Base-by-base conservation (phyloP, 2,797 vertebrate species). In the Chrysocyon brachyurus region DNA sequence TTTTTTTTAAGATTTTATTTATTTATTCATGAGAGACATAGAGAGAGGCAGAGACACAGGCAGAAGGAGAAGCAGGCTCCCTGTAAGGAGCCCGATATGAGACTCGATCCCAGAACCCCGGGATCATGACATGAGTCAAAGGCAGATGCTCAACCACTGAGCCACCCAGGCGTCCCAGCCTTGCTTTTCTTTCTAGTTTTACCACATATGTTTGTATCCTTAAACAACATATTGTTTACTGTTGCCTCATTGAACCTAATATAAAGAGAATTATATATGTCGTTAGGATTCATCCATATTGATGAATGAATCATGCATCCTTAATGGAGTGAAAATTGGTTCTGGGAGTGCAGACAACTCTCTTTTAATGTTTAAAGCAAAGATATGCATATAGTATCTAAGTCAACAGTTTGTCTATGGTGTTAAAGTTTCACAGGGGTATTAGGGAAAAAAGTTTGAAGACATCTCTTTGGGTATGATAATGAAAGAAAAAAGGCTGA, bases 111-210 rank as follows among this genome's bases (percentile, higher is more conserved):
- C 40, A 7, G 40, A 46, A 46, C 40, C 7, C 40, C 7, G 40
- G 40, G 40, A 46, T 46, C 40, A 46, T 46, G 40, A 46, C 40
- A 46, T 46, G 40, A 46, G 40, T 46, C 7, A 1, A 46, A 46
- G 40, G 40, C 40, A 46, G 40, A 46, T 1, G 7, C 40, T 46
- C 40, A 46, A 46, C 6, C 40, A 46, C 7, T 46, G 40, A 46
- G 40, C 40, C 40, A 46, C 40, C 40, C 40, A 46, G 40, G 40
- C 40, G 1, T 46, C 40, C 40, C 40, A 46, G 40, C 40, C 12
- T 94, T 66, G 3, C 5, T 86, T 96, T 86, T 68, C 70, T 84
- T 90, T 63, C 63, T 31, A 83, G 87, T 70, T 88, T 95, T 83
- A 83, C 19, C 57, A 68, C 21, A 54, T 31, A 12, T 63, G 40